Evolutionary conservation across 2,888 invertebrate species (phyloP), one percentile per base, ranked within the genome.

Genomic region (Sisyra nigra): DNA sequence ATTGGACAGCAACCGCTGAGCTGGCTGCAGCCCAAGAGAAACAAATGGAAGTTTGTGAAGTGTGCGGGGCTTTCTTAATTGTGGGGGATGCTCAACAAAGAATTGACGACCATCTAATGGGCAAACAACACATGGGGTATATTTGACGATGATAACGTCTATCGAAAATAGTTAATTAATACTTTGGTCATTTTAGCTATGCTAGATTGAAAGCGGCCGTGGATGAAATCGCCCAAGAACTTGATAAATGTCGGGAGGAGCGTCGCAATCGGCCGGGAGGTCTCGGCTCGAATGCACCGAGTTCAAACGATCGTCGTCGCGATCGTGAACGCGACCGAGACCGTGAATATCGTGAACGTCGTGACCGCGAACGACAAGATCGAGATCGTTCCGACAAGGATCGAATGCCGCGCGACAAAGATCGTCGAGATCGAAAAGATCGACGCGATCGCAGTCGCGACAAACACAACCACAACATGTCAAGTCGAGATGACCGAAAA

Each of bases 21-120:
- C 63, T 87, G 52, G 86, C 85, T 3, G 82, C 86, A 1, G 80
- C 87, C 7, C 89, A 91, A 58, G 91, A 92, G 61, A 96, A 97
- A 62, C 92, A 92, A 60, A 96, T 97, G 96, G 94, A 96, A 64
- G 97, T 98, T 13, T 98, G 97, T 62, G 88, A 92, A 51, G 89
- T 94, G 2, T 98, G 97, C 60, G 97, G 97, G 1, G 96, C 97
- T 6, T 94, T 98, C 63, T 72, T 98, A n/a, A 97, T 98, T 53
- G 92, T 97, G 7, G 96, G 94, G 7, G 97, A 98, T 65, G 97
- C 96, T 2, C 96, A 94, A 57, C 93, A 94, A 57, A 74, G 98
- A 46, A 88, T 97, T 45, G 96, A 97, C 55, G 97, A 98, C 61
- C 97, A 98, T 68, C 67, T 97, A 44, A 91, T 89, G 73, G 98